A percentile compares a stretch with the other conserved stretches of the same genome.
phyloP scores from a whole-genome alignment of 2,797 vertebrate species.

The Macroramphosus scolopax region DNA sequence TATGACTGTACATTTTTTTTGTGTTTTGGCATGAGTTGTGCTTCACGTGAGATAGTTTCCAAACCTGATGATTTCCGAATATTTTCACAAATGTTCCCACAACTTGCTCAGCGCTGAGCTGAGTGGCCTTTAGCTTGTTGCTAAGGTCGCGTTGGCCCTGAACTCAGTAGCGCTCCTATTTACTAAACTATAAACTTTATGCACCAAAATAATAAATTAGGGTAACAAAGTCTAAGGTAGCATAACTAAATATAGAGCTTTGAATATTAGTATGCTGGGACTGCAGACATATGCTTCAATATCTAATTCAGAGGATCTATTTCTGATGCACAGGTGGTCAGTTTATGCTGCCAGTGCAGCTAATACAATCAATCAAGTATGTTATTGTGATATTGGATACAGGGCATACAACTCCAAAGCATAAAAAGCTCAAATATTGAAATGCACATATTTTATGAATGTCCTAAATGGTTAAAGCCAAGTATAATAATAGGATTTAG shows the following conservation, averaged over 20 bases:
- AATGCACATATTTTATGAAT: conserved; percentile 24
- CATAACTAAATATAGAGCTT: conserved; percentile 32
- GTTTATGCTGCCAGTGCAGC: conserved; percentile 30
- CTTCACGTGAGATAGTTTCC: conserved; percentile 47
- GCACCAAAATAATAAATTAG: conserved; percentile 5
- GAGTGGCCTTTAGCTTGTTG: too few species aligned
- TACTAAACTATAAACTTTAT: too few species aligned
- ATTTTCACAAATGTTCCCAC: too few species aligned
- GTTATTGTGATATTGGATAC: conserved; percentile 11
- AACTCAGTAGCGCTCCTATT: too few species aligned
- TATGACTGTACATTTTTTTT: conserved; percentile 48
- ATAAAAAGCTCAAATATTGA: background rate
- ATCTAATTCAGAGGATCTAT: too few species aligned
- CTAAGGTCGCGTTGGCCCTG: conserved; percentile 22
- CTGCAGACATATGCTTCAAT: conserved; percentile 19
- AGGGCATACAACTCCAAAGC: conserved; percentile 17
- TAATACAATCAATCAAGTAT: conserved; percentile 15
- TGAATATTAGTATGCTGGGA: too few species aligned
- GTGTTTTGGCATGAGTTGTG: conserved; percentile 68
- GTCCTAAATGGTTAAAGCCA: conserved; percentile 13
- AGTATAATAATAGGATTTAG: conserved; percentile 25
- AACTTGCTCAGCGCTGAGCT: conserved; percentile 15
- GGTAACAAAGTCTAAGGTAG: conserved; percentile 52
- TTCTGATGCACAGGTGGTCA: too few species aligned
- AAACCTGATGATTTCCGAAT: conserved; percentile 56